phyloP scores from a whole-genome alignment of 2,113 vertebrate species.

The Spermophilus dauricus region DNA sequence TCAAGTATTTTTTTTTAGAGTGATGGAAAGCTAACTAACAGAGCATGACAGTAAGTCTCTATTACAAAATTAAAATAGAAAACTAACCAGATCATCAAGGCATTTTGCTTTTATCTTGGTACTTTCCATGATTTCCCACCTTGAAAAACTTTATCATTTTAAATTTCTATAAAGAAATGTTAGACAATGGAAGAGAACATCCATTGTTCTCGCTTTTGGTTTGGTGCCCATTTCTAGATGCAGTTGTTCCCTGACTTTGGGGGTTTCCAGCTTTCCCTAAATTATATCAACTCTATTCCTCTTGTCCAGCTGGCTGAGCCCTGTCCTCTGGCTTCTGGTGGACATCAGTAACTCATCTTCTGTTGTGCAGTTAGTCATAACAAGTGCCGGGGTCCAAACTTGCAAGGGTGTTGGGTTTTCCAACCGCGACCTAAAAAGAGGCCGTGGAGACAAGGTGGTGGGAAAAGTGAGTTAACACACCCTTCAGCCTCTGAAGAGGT shows the following conservation, averaged over 20 bases:
- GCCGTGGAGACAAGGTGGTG: conserved; percentile 22
- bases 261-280: neutral
- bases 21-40: neutral
- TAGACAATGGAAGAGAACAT: neutral
- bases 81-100: neutral
- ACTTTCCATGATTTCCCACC: neutral
- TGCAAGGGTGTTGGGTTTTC: conserved; percentile 69
- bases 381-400: conserved; percentile 65
- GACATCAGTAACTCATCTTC: neutral
- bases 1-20: neutral
- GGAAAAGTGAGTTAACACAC: conserved; percentile 65
- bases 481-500: conserved; percentile 52
- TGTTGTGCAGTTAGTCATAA: conserved; percentile 54
- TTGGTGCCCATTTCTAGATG: neutral
- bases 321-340: neutral
- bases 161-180: neutral
- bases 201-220: neutral
- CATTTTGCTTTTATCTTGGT: neutral
- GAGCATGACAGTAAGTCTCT: neutral
- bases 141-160: neutral
- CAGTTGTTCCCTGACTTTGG: neutral
- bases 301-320: neutral
- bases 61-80: neutral
- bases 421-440: conserved; percentile 62
- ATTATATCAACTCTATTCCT: neutral